phyloP scores from a whole-genome alignment of 2,113 vertebrate species.

The Maylandia zebra region DNA sequence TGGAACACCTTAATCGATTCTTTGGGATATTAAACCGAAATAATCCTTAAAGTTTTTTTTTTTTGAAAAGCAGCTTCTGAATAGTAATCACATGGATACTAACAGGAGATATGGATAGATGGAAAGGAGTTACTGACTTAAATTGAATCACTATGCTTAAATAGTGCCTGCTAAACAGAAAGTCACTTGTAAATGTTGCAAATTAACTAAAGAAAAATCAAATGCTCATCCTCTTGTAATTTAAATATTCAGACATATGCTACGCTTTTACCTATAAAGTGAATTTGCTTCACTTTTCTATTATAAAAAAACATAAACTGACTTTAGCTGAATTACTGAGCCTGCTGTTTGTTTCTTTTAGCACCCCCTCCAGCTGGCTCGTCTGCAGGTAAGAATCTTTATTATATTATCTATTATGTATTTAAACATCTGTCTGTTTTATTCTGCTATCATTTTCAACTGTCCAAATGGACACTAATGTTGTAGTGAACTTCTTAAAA shows the following conservation, averaged over 20 bases:
- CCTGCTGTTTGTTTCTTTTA: background rate
- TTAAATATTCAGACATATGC: background rate
- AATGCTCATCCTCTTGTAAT: background rate
- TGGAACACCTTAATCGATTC: background rate
- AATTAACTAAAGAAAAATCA: background rate
- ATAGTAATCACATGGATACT: background rate
- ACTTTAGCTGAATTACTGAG: background rate
- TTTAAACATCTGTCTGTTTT: background rate
- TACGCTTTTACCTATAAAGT: background rate
- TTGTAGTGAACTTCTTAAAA: background rate
- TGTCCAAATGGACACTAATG: background rate
- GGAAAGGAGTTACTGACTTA: background rate
- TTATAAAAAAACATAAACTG: rapidly evolving
- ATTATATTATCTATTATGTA: background rate
- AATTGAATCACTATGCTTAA: background rate
- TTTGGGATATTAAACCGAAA: background rate
- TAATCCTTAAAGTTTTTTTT: background rate
- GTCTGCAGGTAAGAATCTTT: background rate
- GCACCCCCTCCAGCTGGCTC: rapidly evolving
- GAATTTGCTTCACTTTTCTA: background rate
- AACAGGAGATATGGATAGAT: background rate
- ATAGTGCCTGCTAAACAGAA: background rate
- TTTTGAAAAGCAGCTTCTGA: rapidly evolving
- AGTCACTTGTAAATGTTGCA: background rate
- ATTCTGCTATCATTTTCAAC: background rate